Conservation (phyloP, 2,888 invertebrate species). For the Drosophila hamatofila region DNA sequence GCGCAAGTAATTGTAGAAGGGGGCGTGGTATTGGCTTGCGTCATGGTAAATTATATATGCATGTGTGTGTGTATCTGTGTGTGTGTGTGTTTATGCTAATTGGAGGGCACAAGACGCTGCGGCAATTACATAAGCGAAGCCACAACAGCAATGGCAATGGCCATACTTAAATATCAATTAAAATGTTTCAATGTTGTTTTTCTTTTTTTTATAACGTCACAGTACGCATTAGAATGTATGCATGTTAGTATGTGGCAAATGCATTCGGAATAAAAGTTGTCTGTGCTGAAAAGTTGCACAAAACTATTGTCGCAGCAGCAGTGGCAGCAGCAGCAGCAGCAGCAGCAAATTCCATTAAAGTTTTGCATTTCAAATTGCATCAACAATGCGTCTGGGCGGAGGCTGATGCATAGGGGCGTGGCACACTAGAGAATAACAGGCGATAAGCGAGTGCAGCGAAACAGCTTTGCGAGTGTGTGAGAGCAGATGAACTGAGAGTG, state of each 20-base stretch:
- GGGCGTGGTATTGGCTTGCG: conserved; percentile 51
- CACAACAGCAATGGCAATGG: conserved; percentile 26
- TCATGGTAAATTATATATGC: conserved; percentile 55
- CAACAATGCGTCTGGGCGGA: conserved; percentile 25
- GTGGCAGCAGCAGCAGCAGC: conserved; percentile 25
- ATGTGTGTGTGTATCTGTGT: background rate
- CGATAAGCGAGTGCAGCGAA: conserved; percentile 34
- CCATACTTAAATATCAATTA: conserved; percentile 76
- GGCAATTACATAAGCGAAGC: conserved; percentile 56
- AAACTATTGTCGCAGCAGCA: conserved; percentile 54
- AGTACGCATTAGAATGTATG: conserved; percentile 8
- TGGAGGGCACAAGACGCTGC: conserved; percentile 62
- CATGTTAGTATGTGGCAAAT: conserved; percentile 20
- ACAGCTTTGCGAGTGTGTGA: background rate
- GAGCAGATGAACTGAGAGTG: conserved; percentile 16
- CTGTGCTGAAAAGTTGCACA: conserved; percentile 48
- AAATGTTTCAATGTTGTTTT: conserved; percentile 43
- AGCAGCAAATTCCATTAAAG: conserved; percentile 70
- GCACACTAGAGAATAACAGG: conserved; percentile 22
- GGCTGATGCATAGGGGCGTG: conserved; percentile 7
- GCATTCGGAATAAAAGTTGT: conserved; percentile 55
- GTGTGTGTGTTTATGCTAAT: conserved; percentile 53
- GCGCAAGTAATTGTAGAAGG: background rate
- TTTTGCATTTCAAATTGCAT: conserved; percentile 74
- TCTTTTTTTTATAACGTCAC: conserved; percentile 8